Base-by-base conservation (phyloP, 2,888 invertebrate genomes). In the Myathropa florea region DNA sequence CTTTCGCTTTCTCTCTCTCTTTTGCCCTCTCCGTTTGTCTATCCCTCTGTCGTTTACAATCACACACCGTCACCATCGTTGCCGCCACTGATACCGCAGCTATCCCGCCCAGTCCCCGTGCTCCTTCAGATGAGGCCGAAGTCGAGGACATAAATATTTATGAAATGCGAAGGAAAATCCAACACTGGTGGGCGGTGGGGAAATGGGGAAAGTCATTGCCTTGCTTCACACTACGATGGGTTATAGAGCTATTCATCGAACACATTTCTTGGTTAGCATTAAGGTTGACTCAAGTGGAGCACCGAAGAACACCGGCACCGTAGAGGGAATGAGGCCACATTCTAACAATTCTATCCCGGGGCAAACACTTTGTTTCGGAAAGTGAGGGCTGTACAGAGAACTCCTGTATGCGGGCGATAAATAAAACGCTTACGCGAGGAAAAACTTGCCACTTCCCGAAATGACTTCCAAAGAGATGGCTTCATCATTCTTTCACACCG, bases 121-220 rank as follows among this genome's bases (percentile, higher is more conserved):
- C 14, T 71, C 64, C 46, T 64, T 73, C 33, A 24, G 28, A 61
- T 59, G 61, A 73, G 63, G 14, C 64, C 79, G 70, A 75, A 79
- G 68, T 75, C 26, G 77, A 85, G 77, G 73, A 86, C 73, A 86
- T 86, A 86, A 86, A 86, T 86, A 86, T 86, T 86, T 82, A 86
- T 86, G 86, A 82, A 86, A 86, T 78, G 78, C 77, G 46, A 82
- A 75, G 64, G 73, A 78, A 73, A 82, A 73, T 86, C 60, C 82
- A 59, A 14, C 77, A 67, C 30, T 72, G 81, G 60, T 23, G 71
- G 72, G 71, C 60, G 75, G 76, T 61, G 65, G 24, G 24, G 23
- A 26, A 57, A 46, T 46, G 46, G 57, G 14, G 24, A 14, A 68
- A 77, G 71, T 81, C 85, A 67, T 72, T 80, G 73, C 30, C 70